Conservation (phyloP, 2,113 vertebrate species). For the Myodes glareolus region DNA sequence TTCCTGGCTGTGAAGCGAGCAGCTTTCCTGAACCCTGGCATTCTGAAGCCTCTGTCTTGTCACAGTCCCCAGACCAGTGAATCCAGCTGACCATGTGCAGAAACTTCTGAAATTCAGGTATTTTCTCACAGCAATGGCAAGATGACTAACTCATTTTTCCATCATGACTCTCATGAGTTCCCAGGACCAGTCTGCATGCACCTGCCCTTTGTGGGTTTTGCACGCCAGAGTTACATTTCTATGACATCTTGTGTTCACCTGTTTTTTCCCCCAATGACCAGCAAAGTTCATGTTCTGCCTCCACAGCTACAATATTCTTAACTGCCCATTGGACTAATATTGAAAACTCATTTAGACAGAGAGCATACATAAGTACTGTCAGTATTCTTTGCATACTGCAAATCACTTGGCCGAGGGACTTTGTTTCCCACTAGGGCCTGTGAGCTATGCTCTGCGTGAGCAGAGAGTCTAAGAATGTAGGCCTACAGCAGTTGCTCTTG, state of each 20-base stretch:
- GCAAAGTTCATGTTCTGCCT: neutral
- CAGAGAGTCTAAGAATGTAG: neutral
- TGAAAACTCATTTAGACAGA: neutral
- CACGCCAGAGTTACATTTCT: neutral
- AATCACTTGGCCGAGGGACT: neutral
- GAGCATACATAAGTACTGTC: neutral
- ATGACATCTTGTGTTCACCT: neutral
- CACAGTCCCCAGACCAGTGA: neutral
- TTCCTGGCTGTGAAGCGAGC: neutral
- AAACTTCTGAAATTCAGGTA: neutral
- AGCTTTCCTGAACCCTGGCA: neutral
- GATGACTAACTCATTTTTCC: neutral
- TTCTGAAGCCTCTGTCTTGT: neutral
- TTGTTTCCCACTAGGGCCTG: neutral
- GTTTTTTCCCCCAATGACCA: neutral
- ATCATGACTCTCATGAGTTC: neutral
- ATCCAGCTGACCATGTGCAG: neutral
- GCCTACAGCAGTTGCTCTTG: neutral
- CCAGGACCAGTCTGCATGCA: no score
- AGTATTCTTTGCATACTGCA: neutral
- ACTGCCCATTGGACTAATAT: neutral
- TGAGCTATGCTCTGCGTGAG: neutral
- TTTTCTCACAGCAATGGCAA: neutral
- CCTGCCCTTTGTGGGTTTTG: neutral
- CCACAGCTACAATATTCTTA: neutral